Evolutionary conservation across 2,888 invertebrate species (phyloP), one percentile per base, ranked within the genome.

Genomic region (Atrina japonica): DNA sequence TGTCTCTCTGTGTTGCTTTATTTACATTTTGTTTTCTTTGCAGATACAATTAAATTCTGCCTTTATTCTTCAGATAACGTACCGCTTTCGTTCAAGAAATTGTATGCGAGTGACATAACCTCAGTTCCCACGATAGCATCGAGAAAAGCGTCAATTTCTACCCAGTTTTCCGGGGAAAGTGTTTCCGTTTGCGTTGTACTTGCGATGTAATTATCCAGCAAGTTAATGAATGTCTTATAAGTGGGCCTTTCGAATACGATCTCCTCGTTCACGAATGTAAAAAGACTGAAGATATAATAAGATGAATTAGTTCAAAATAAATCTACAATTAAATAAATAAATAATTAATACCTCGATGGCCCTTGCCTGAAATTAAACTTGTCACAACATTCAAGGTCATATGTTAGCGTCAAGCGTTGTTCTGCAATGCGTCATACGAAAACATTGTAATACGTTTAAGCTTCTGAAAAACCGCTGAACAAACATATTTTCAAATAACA

Each of bases 121-220:
- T 76, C 74, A 1, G 80, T 78, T 11, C 49, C 53, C 2, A 77
- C 11, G 1, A 77, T 59, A 9, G 60, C 69, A 43, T 70, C 65
- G 2, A 80, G 52, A 50, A 75, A 80, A 7, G 52, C 45, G 14
- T 74, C 68, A 21, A 77, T 74, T 49, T 80, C 80, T 18, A 27
- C 40, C 35, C 56, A 41, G 7, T 70, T 70, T 14, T 61, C 18
- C 3, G 53, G 14, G 11, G 52, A 30, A 16, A 55, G 49, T 0
- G 49, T 47, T 43, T 80, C 80, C 0, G 66, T 59, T 35, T 60
- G 60, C 2, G 77, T 75, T 0, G 76, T 73, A 11, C 52, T 63
- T 1, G 53, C 27, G 11, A 74, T 70, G 41, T 78, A 80, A 65
- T 80, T 80, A 41, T 80, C 76, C 6, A 80, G 56, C 11, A 80